A percentile compares a stretch with the other conserved stretches of the same genome.
These are phyloP conservation scores for Ruditapes philippinarum DNA, from an alignment of 1,140 invertebrate genomes.

Conservation along the genomic window DNA sequence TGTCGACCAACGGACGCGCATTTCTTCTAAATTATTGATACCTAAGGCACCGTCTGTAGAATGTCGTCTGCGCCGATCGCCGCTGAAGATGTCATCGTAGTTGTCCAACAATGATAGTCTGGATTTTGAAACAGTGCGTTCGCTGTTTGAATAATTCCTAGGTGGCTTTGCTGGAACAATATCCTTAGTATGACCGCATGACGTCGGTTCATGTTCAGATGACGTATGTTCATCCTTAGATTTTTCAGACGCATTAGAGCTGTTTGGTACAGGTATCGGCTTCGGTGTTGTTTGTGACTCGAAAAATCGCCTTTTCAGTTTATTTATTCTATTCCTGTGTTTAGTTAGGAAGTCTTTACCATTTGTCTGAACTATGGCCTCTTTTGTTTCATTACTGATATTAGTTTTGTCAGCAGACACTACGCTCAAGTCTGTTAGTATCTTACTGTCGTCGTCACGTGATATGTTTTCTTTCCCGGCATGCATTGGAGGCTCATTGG, in stretches of 20 bases:
- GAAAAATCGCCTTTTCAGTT: conserved; percentile 49
- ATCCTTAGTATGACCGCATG: not conserved
- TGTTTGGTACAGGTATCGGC: not conserved
- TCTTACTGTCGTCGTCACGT: not conserved
- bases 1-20: conserved; percentile 20
- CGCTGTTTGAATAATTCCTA: not conserved
- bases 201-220: not conserved
- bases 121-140: not conserved
- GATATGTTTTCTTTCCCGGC: not conserved
- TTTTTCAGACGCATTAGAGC: not conserved
- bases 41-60: conserved; percentile 16
- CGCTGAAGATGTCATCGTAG: not conserved
- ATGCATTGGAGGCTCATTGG: not conserved
- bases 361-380: not conserved
- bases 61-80: conserved; percentile 32
- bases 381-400: not conserved
- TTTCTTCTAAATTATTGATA: conserved; percentile 1
- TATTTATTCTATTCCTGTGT: conserved; percentile 47
- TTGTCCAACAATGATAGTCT: not conserved
- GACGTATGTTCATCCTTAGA: not conserved
- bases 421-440: not conserved
- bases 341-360: conserved; percentile 20
- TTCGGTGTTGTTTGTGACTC: conserved; percentile 12
- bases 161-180: not conserved
- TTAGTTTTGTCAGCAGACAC: not conserved